A percentile compares a stretch with the other conserved stretches of the same genome.
phyloP scores from a whole-genome alignment of 2,888 invertebrate species.

The Tetheella fluctuosa region DNA sequence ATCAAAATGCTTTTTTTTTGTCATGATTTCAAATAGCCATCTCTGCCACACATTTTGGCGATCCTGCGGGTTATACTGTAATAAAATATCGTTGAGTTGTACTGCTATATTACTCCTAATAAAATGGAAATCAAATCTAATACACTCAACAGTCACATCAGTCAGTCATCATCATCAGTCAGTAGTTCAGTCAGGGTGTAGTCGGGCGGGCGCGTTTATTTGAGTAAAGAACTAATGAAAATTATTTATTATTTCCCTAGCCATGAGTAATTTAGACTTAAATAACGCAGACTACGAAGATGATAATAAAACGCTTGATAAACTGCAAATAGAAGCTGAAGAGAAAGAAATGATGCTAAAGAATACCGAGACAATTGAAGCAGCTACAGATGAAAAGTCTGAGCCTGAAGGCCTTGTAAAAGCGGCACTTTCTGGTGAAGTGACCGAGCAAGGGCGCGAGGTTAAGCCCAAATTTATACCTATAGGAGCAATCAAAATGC shows the following conservation, averaged over 20 bases:
- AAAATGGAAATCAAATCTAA: too few species aligned
- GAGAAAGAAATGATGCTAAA: slow-evolving; percentile 86
- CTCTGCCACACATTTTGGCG: too few species aligned
- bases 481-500: slow-evolving; percentile 94
- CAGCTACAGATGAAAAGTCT: slow-evolving; percentile 66
- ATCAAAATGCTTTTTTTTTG: too few species aligned
- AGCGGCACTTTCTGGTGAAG: slow-evolving; percentile 81
- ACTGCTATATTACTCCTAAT: too few species aligned
- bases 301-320: slow-evolving; percentile 83
- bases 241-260: slow-evolving; percentile 29
- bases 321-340: slow-evolving; percentile 87
- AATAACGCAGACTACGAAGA: slow-evolving; percentile 70
- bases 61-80: too few species aligned
- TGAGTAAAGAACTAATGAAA: neutral
- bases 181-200: too few species aligned
- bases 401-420: slow-evolving; percentile 78
- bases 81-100: too few species aligned
- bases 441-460: slow-evolving; percentile 88
- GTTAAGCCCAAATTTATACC: slow-evolving; percentile 93
- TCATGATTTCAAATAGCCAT: too few species aligned
- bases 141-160: too few species aligned
- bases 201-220: too few species aligned
- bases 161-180: too few species aligned
- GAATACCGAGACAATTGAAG: slow-evolving; percentile 81
- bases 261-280: slow-evolving; percentile 69